Evolutionary conservation across 1,140 invertebrate genomes (phyloP), one percentile per base, ranked within the genome.

Genomic region (Cyclina sinensis): DNA sequence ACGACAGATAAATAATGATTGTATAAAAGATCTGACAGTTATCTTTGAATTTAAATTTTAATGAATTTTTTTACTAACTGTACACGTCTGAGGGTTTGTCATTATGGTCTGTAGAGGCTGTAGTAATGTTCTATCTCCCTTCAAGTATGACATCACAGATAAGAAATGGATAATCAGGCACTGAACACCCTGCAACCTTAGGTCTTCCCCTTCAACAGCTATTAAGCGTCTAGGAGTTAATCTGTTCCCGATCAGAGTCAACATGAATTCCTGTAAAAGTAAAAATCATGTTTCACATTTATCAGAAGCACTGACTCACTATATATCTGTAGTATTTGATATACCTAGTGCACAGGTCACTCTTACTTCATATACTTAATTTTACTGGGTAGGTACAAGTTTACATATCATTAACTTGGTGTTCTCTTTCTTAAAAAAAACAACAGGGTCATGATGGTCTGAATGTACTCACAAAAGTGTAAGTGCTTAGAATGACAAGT

Each of bases 151-250:
- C 62, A 90, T 79, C 16, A 86, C 89, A 32, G 73, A 54, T 21
- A 30, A 32, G n/a, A 65, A 82, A 51, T 90, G 89, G 39, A 82
- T 24, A 7, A 90, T 39, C 24, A 90, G 24, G 46, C 89, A 90
- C 0, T 57, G 43, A 16, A 89, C 5, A 30, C 88, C 84, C 54
- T 90, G 89, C n/a, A 80, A 54, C 21, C 62, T 37, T 59, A 86
- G 24, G 51, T 76, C 48, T 27, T 80, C 74, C 7, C 65, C 46
- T 43, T 59, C 24, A 14, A 21, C 16, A 12, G 82, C 30, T 21
- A 78, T 43, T 30, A 89, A 62, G 5, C 5, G 27, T 51, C 37
- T 79, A 39, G 65, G 85, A 88, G 21, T 85, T 57, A 65, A 89
- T 80, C 62, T 59, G 86, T 65, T 91, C 70, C 0, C 86, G 18